These are phyloP conservation scores for Falco naumanni DNA, from an alignment of 2,797 vertebrate species.

Conservation along the genomic window DNA sequence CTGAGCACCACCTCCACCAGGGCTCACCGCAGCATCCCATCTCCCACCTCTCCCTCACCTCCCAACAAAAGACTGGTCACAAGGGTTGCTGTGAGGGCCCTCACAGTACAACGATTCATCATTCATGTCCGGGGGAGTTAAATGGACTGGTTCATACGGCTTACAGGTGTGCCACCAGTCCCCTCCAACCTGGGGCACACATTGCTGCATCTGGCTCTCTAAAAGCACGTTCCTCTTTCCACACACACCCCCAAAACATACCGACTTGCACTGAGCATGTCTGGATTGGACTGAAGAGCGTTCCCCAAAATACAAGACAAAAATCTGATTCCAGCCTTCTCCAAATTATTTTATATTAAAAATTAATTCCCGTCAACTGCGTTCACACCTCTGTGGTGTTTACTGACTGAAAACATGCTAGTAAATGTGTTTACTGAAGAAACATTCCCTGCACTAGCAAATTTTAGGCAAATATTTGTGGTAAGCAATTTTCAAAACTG, in stretches of 20 bases:
- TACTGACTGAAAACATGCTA: conserved; percentile 40
- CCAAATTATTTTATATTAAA: conserved; percentile 30
- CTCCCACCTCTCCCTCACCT: not conserved
- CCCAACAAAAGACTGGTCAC: not conserved
- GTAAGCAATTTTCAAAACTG: conserved; percentile 49
- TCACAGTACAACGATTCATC: not conserved
- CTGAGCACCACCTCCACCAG: not conserved
- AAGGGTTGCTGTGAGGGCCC: not conserved
- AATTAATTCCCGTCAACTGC: not conserved
- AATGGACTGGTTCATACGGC: not conserved
- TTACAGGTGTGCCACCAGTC: rapidly evolving
- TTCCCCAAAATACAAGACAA: not conserved
- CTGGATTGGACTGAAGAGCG: not conserved
- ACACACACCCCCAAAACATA: not conserved
- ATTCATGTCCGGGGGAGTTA: not conserved
- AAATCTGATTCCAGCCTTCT: not conserved
- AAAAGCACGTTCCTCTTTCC: not conserved
- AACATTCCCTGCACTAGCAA: conserved; percentile 47
- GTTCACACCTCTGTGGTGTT: conserved; percentile 44
- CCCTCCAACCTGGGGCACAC: not conserved
- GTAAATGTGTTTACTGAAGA: conserved; percentile 68
- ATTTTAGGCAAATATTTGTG: conserved; percentile 69
- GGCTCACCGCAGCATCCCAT: not conserved
- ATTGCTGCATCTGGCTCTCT: rapidly evolving
- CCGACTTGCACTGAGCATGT: rapidly evolving